Base-by-base conservation (phyloP, 1,140 invertebrate species). In the Drosophila cardini region DNA sequence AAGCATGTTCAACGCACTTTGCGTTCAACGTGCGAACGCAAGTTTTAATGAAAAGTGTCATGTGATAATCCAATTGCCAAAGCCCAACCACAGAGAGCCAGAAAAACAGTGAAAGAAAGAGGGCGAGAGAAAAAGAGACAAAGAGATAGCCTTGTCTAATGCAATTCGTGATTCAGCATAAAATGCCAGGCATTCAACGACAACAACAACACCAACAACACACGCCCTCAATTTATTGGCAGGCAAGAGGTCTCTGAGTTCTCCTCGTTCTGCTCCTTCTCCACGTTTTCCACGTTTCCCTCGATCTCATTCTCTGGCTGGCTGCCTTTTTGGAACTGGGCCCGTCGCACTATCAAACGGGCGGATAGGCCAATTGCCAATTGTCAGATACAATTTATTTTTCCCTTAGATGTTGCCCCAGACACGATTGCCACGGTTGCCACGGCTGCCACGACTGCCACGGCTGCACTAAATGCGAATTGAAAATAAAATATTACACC, bases 301-400 rank as follows among this genome's bases (percentile, higher is more conserved):
- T 26, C 48, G 1, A 9, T 15, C 2, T 16, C n/a, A 6, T 13
- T 13, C 61, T 16, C 61, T 83, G 76, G 68, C 69, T 62, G 62
- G 32, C 34, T 63, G 36, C 71, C 76, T 65, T 52, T 57, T 68
- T 72, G 62, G 69, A 64, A 48, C 57, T 32, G 45, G 48, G 70
- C 42, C 58, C 63, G 74, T 80, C 67, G 76, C 76, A 79, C 83
- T 89, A 87, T 87, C 84, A 89, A 89, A 89, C 70, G 73, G 77
- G 78, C 77, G 85, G 85, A 89, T 89, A 89, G 84, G 84, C 84
- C 84, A 89, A 89, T 89, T 89, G 84, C 84, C 84, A 89, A 89
- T 89, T 89, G 84, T 89, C 84, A 89, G 84, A 89, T 89, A 90
- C 85, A 89, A 89, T 89, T 89, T 89, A 89, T 89, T 90, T 77